Conservation (phyloP, 2,797 vertebrate species). For the Enteromius viviparus region DNA sequence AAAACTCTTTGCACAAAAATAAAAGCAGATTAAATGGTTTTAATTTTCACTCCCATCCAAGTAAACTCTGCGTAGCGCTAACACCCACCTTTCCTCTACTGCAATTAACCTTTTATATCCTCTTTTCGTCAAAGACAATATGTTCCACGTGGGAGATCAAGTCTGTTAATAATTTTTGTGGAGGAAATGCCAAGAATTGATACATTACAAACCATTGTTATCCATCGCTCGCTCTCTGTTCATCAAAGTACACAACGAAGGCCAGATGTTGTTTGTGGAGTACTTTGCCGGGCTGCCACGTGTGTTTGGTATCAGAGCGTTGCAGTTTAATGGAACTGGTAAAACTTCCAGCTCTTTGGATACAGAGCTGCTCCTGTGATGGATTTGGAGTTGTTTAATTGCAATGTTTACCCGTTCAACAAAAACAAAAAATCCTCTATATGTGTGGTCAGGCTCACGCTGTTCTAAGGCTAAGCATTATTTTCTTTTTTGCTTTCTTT, state of each 20-base stretch:
- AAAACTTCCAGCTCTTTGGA: conserved; percentile 66
- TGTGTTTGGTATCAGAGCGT: conserved; percentile 69
- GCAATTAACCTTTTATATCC: conserved; percentile 63
- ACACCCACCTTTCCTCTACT: conserved; percentile 56
- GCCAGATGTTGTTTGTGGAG: conserved; percentile 78
- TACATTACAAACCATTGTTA: conserved; percentile 70
- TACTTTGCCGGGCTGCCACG: conserved; percentile 65
- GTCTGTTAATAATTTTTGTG: conserved; percentile 68
- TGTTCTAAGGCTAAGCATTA: not conserved
- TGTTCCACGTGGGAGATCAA: conserved; percentile 62
- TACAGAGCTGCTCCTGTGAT: conserved; percentile 62
- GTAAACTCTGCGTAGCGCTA: conserved; percentile 53
- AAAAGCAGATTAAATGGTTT: conserved; percentile 58
- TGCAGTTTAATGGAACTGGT: conserved; percentile 71
- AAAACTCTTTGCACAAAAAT: conserved; percentile 58
- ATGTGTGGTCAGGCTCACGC: conserved; percentile 39
- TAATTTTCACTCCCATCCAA: conserved; percentile 49
- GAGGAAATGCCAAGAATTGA: conserved; percentile 70
- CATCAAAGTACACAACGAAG: conserved; percentile 68
- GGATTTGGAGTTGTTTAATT: conserved; percentile 62
- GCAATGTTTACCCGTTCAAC: conserved; percentile 68
- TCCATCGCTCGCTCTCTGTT: conserved; percentile 67
- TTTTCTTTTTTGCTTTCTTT: conserved; percentile 28
- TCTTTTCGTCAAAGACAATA: conserved; percentile 52
- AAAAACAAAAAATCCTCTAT: conserved; percentile 54